These are phyloP conservation scores for Eulithis testata DNA, from an alignment of 2,888 invertebrate species.

Conservation along the genomic window DNA sequence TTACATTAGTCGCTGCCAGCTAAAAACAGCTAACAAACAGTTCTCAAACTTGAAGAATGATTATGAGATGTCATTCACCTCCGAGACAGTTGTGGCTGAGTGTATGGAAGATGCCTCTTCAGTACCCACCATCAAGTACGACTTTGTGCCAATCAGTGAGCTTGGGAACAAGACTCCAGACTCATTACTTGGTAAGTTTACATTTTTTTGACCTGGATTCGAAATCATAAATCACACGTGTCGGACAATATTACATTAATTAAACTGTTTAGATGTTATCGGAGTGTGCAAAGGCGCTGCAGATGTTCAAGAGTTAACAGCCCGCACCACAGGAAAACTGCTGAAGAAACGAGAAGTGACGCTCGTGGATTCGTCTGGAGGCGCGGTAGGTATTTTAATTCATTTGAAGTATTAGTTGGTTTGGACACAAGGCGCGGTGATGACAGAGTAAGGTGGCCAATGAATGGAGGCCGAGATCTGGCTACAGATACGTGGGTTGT, in stretches of 20 bases:
- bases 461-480: no score
- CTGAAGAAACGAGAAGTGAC: conserved; percentile 95
- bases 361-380: conserved; percentile 93
- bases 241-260: no score
- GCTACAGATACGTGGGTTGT: no score
- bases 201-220: no score
- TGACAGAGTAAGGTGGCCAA: no score
- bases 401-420: no score
- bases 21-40: conserved; percentile 98
- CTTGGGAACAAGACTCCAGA: conserved; percentile 88
- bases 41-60: conserved; percentile 94
- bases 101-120: conserved; percentile 84
- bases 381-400: conserved; percentile 74
- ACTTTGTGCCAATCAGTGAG: conserved; percentile 90
- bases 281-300: conserved; percentile 91
- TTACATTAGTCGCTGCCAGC: conserved; percentile 91
- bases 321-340: conserved; percentile 91
- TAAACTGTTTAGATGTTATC: conserved; percentile 88
- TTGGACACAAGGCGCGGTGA: no score
- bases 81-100: conserved; percentile 87
- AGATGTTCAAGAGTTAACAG: conserved; percentile 89
- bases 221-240: no score
- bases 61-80: conserved; percentile 96
- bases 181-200: conserved; percentile 87
- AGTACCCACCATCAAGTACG: conserved; percentile 91